Conservation (phyloP, 2,888 invertebrate species). For the Dinocampus coccinellae region DNA sequence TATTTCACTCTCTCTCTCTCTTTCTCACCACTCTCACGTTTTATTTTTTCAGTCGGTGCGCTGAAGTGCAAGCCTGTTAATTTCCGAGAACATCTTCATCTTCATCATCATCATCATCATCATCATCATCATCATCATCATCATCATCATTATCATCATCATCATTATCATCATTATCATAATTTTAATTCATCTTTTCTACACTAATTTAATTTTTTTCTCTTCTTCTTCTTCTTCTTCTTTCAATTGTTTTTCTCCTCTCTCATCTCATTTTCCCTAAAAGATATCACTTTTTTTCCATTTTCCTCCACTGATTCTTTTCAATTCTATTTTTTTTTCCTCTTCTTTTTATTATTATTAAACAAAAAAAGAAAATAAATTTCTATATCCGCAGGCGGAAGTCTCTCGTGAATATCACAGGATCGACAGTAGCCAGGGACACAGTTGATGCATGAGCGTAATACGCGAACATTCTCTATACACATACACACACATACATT, state of each 20-base stretch:
- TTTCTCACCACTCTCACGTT: neutral
- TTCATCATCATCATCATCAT: neutral
- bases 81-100: no score
- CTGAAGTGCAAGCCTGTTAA: no score
- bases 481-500: no score
- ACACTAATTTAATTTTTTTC: neutral
- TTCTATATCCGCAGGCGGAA: neutral
- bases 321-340: neutral
- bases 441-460: slow-evolving; percentile 1
- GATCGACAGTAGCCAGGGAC: neutral
- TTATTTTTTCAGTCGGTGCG: neutral
- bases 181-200: neutral
- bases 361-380: neutral
- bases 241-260: neutral
- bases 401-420: neutral
- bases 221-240: neutral
- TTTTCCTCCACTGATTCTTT: neutral
- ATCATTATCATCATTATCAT: neutral
- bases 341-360: neutral
- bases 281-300: neutral
- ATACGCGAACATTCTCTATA: slow-evolving; percentile 6
- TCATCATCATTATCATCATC: neutral
- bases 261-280: no score
- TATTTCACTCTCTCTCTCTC: no score
- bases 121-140: neutral